Evolutionary conservation across 2,113 vertebrate genomes (phyloP).

Genomic region (Cairina moschata): DNA sequence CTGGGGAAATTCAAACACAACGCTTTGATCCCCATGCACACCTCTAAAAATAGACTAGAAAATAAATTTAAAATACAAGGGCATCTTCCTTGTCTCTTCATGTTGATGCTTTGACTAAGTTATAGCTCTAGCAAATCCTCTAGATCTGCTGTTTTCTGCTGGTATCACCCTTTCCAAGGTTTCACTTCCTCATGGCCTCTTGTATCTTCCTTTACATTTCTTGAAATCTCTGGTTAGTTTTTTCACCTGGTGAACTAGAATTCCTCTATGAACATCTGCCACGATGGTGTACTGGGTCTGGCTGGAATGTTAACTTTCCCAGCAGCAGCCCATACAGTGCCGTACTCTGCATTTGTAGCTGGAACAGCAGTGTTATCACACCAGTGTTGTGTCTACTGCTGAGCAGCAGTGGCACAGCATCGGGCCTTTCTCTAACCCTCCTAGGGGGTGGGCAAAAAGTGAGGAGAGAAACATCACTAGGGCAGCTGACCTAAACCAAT

Average conservation of each 20-base stretch:
- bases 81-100: background rate
- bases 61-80: background rate
- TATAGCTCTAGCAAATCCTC: background rate
- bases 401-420: too few species aligned
- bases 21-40: background rate
- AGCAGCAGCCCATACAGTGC: too few species aligned
- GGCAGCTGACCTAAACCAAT: too few species aligned
- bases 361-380: too few species aligned
- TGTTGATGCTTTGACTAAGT: background rate
- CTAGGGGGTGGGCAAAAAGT: too few species aligned
- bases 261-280: background rate
- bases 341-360: too few species aligned
- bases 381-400: too few species aligned
- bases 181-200: background rate
- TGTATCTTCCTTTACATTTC: background rate
- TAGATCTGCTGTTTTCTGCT: background rate
- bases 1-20: background rate
- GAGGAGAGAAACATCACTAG: too few species aligned
- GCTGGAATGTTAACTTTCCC: too few species aligned
- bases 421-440: too few species aligned
- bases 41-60: background rate
- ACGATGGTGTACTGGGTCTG: too few species aligned
- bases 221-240: background rate
- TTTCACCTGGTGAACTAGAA: background rate
- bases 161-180: background rate